phyloP scores from a whole-genome alignment of 2,113 vertebrate genomes.

The Gobius niger region DNA sequence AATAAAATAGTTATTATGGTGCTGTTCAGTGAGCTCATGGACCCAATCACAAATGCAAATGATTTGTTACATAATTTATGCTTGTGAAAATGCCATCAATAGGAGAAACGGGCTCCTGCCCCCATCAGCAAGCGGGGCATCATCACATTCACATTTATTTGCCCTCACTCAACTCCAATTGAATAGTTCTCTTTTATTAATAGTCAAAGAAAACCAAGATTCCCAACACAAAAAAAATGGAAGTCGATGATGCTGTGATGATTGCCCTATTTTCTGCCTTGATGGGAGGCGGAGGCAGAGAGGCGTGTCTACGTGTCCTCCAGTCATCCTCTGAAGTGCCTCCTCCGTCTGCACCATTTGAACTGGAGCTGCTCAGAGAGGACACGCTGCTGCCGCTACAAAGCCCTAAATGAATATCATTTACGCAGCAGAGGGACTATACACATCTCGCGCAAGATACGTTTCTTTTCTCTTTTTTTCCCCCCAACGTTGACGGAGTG shows the following conservation, averaged over 20 bases:
- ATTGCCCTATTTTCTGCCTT: slow-evolving; percentile 54
- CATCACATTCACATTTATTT: too few relatives aligned
- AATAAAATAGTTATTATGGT: too few relatives aligned
- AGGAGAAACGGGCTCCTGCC: too few relatives aligned
- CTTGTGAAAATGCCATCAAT: too few relatives aligned
- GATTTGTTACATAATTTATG: too few relatives aligned
- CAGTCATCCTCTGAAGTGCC: slow-evolving; percentile 48
- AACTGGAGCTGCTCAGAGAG: slow-evolving; percentile 19
- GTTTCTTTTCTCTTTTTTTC: not conserved
- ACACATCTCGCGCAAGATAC: slow-evolving; percentile 27
- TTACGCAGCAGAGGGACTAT: not conserved
- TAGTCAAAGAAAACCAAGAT: too few relatives aligned
- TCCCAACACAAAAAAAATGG: too few relatives aligned
- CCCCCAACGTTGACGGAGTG: slow-evolving; percentile 1
- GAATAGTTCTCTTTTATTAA: too few relatives aligned
- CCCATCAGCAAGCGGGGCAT: too few relatives aligned
- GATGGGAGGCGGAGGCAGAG: slow-evolving; percentile 52
- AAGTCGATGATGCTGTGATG: slow-evolving; percentile 18
- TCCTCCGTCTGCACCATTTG: slow-evolving; percentile 31
- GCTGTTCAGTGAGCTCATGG: too few relatives aligned
- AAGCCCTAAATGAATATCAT: slow-evolving; percentile 4
- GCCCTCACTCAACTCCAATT: too few relatives aligned
- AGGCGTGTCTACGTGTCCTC: slow-evolving; percentile 58
- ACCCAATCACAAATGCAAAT: too few relatives aligned
- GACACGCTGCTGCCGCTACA: not conserved